Base-by-base conservation (phyloP, 2,888 invertebrate genomes). In the Folsomia manolachei region DNA sequence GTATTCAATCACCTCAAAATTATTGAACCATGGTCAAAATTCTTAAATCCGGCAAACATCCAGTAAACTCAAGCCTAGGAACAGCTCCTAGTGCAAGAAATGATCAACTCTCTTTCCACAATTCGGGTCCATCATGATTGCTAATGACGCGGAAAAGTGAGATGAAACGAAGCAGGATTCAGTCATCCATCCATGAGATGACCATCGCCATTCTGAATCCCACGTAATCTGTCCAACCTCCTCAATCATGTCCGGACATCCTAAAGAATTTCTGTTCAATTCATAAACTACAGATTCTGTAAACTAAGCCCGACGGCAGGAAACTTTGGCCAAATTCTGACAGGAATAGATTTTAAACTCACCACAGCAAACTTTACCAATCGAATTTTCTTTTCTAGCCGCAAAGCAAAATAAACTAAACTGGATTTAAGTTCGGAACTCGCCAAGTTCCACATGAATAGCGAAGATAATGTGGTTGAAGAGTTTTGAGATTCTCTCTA, bases 71-170 rank as follows among this genome's bases (percentile, higher is more conserved):
- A n/a, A n/a, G n/a, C n/a, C n/a, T n/a, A n/a, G n/a, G n/a, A n/a
- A n/a, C n/a, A n/a, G n/a, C n/a, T n/a, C n/a, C n/a, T n/a, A n/a
- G n/a, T n/a, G n/a, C n/a, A n/a, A n/a, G n/a, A n/a, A n/a, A n/a
- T n/a, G n/a, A n/a, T n/a, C n/a, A n/a, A n/a, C n/a, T n/a, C n/a
- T n/a, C n/a, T n/a, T n/a, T n/a, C n/a, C n/a, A n/a, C n/a, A n/a
- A n/a, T n/a, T n/a, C n/a, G n/a, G n/a, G n/a, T 77, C 75, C 52
- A 77, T 77, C 75, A 75, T 73, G 68, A 56, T 60, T 69, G 71
- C 70, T 77, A 77, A 77, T 77, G 77, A 74, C 72, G 71, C 72
- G 77, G 73, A 74, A 77, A 74, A 71, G 63, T 65, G 71, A 69
- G 68, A 77, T 71, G 71, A 71, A 67, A 76, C 70, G 72, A 71